Conservation (phyloP, 2,797 vertebrate species). For the Cyclura pinguis region DNA sequence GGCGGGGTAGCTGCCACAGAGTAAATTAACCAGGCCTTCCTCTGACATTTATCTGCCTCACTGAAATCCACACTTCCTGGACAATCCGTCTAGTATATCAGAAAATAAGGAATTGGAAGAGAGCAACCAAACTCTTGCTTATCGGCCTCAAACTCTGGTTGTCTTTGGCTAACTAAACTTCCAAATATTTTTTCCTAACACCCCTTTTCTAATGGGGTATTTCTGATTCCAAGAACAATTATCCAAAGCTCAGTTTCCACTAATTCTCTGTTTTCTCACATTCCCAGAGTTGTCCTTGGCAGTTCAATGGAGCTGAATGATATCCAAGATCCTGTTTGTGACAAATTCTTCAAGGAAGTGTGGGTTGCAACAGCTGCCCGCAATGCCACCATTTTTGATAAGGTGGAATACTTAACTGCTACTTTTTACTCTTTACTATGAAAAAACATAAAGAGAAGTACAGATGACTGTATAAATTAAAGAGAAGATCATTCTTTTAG, state of each 20-base stretch:
- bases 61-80: neutral
- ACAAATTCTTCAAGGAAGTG: slow-evolving; percentile 96
- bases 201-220: slow-evolving; percentile 20
- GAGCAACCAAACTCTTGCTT: neutral
- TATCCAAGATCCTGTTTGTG: slow-evolving; percentile 91
- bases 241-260: neutral
- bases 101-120: neutral
- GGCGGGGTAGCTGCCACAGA: neutral
- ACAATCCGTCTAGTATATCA: neutral
- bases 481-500: slow-evolving; percentile 1
- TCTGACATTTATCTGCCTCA: neutral
- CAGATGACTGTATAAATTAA: neutral
- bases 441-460: neutral
- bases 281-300: slow-evolving; percentile 88
- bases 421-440: neutral
- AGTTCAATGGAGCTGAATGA: slow-evolving; percentile 82
- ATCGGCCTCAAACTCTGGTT: neutral
- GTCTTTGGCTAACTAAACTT: neutral
- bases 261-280: neutral
- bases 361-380: slow-evolving; percentile 91
- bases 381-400: slow-evolving; percentile 94
- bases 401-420: slow-evolving; percentile 76
- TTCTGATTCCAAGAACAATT: neutral
- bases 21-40: neutral
- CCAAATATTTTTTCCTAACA: neutral